These are phyloP conservation scores for Pao palembangensis DNA, from an alignment of 2,113 vertebrate genomes.

Conservation along the genomic window DNA sequence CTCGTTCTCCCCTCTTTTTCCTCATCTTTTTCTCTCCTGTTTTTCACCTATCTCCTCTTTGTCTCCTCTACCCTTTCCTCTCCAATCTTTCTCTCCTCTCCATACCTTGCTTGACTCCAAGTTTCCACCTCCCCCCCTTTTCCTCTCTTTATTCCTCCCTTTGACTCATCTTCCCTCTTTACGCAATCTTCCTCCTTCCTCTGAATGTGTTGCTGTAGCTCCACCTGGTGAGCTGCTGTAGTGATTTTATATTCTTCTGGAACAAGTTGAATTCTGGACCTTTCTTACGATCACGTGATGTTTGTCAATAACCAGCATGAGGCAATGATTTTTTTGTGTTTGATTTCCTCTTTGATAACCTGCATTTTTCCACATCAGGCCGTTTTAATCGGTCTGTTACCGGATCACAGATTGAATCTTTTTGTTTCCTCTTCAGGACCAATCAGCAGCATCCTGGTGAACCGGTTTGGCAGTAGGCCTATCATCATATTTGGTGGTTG, in stretches of 20 bases:
- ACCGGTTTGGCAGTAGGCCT: conserved; percentile 90
- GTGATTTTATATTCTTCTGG: background rate
- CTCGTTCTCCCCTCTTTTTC: background rate
- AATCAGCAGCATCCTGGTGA: conserved; percentile 94
- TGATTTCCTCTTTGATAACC: too few relatives aligned
- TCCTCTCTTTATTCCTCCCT: background rate
- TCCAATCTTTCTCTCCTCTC: background rate
- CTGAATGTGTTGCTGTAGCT: background rate
- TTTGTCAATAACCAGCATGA: too few relatives aligned
- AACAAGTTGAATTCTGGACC: background rate
- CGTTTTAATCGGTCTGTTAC: background rate
- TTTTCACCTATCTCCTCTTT: background rate
- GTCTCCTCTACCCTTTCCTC: background rate
- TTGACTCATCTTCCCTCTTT: background rate
- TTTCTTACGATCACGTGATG: background rate
- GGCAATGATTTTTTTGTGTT: too few relatives aligned
- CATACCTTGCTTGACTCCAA: background rate
- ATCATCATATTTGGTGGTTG: conserved; percentile 85
- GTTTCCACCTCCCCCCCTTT: too few relatives aligned
- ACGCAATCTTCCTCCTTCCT: too few relatives aligned
- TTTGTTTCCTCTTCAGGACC: conserved; percentile 76
- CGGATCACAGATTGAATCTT: too few relatives aligned
- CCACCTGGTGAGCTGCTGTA: background rate
- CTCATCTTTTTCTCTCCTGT: background rate
- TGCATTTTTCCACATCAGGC: too few relatives aligned